Conservation (phyloP, 2,888 invertebrate genomes). For the Melangyna quadrimaculata region DNA sequence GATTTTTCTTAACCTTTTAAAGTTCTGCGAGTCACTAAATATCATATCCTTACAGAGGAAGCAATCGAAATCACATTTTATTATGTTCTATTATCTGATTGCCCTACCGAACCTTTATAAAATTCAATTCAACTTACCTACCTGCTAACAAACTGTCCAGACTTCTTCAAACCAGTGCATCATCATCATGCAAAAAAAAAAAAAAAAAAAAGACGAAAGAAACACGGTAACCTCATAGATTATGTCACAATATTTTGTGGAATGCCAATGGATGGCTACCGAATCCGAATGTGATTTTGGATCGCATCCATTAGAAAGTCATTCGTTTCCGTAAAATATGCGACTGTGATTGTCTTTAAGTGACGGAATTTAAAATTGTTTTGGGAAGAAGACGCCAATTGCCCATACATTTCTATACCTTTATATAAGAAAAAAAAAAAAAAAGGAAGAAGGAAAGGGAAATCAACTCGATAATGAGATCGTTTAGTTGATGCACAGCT, state of each 20-base stretch:
- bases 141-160: conserved; percentile 38
- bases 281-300: conserved; percentile 65
- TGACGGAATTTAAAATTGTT: conserved; percentile 52
- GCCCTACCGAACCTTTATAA: conserved; percentile 3
- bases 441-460: conserved; percentile 29
- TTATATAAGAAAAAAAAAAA: not conserved
- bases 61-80: conserved; percentile 65
- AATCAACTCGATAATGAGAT: conserved; percentile 50
- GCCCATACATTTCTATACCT: not conserved
- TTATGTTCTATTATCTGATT: conserved; percentile 57
- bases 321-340: conserved; percentile 27
- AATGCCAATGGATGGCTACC: conserved; percentile 44
- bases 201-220: not conserved
- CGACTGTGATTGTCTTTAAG: not conserved
- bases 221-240: conserved; percentile 64
- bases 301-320: conserved; percentile 70
- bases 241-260: conserved; percentile 64
- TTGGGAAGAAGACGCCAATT: conserved; percentile 40
- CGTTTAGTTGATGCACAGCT: conserved; percentile 27
- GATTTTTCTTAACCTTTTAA: not conserved
- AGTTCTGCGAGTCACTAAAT: not conserved
- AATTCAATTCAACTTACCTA: conserved; percentile 11
- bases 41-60: conserved; percentile 30
- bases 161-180: conserved; percentile 38
- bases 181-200: conserved; percentile 11